Conservation (phyloP, 2,797 vertebrate genomes). For the Chelidonichthys spinosus region DNA sequence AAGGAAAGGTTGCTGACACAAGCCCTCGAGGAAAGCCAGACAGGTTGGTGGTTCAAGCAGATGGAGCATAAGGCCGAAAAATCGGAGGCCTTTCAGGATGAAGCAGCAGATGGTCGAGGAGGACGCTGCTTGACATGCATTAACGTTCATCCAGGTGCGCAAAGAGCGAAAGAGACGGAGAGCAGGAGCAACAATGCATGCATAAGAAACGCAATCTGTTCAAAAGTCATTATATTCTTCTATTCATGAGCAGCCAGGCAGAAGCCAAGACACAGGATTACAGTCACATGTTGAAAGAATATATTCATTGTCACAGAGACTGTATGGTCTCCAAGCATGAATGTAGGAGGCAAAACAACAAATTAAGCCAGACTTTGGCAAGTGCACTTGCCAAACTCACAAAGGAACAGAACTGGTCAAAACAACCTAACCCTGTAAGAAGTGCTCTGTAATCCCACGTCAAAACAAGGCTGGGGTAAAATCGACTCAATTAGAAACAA, state of each 20-base stretch:
- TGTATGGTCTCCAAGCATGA: background rate
- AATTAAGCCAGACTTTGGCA: constrained; percentile 39
- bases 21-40: constrained; percentile 10
- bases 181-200: constrained; percentile 37
- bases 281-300: constrained; percentile 28
- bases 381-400: constrained; percentile 33
- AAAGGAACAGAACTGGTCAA: constrained; percentile 49
- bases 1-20: constrained; percentile 24
- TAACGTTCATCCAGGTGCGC: constrained; percentile 50
- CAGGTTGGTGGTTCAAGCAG: constrained; percentile 30
- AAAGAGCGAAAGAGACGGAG: constrained; percentile 27
- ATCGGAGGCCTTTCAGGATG: constrained; percentile 43
- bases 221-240: constrained; percentile 70
- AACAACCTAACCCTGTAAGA: constrained; percentile 40
- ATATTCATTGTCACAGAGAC: constrained; percentile 31
- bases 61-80: constrained; percentile 25
- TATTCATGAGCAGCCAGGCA: constrained; percentile 70
- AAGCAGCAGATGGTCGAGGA: constrained; percentile 58
- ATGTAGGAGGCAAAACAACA: constrained; percentile 35
- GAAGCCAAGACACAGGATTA: constrained; percentile 45
- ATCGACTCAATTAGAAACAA: constrained; percentile 47
- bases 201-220: constrained; percentile 55
- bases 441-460: constrained; percentile 42
- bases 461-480: constrained; percentile 46
- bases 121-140: constrained; percentile 71